Base-by-base conservation (phyloP, 64 coral and sea anemone species). In the Orbicella faveolata region DNA sequence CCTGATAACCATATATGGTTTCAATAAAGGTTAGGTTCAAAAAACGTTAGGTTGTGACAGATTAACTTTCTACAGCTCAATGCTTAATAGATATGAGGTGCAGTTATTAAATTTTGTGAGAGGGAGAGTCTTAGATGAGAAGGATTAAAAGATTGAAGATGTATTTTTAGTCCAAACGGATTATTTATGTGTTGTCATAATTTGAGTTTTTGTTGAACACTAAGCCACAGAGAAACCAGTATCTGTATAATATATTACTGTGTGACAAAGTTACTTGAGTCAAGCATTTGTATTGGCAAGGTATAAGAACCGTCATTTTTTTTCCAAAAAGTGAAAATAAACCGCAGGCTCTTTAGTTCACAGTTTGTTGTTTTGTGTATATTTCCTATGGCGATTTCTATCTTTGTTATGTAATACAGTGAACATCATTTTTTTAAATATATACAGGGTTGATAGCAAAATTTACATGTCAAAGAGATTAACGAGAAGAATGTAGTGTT, bases 391-490 rank as follows among this genome's bases (percentile, higher is more conserved):
- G 63, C 15, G 12, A 25, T 85, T 51, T 85, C 9, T 53, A 23
- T 1, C n/a, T 15, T 34, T 14, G n/a, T 37, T 11, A 81, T 34
- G 7, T 36, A 36, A 63, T 72, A 9, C 6, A 67, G 15, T 26
- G 78, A 30, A 30, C 30, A 30, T 30, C 30, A 30, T 30, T 30
- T 34, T 33, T 10, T 61, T 80, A 35, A 54, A 72, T 25, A 33
- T 73, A 66, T 73, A 73, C 39, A 0, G 12, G 23, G 19, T n/a
- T 16, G 10, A 64, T 83, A 23, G 36, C 63, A 9, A 21, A 52
- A 85, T 85, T 85, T 67, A n/a, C 80, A 83, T 67, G 64, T 23
- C 39, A 53, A 30, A 52, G 37, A 26, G 63, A 52, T 67, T 36
- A 52, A 70, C 35, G 30, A 34, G 34, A 70, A 84, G 21, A 70